Evolutionary conservation across 2,797 vertebrate species (phyloP), one percentile per base, ranked within the genome.

Genomic region (Malurus splendens): DNA sequence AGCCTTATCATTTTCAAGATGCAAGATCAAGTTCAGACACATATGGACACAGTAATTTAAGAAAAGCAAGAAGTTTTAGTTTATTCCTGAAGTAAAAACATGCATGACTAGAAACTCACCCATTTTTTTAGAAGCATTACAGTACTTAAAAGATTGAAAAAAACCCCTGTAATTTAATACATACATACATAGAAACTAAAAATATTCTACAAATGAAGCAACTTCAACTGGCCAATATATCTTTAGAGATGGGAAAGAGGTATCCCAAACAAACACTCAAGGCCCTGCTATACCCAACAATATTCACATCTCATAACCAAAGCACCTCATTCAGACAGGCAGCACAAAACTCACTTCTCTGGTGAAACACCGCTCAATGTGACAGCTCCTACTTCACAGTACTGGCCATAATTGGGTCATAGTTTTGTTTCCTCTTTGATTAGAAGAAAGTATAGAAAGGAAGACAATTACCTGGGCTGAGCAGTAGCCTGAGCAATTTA

Each of bases 1-100:
- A 81, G 72, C 12, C n/a, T 84, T 70, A 92, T 19, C 30, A 64
- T 84, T 91, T 67, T 74, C 79, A 72, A 94, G 86, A 73, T 23
- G 65, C 30, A 82, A 39, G 57, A 80, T 86, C 73, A 81, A 86
- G 73, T 75, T 86, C 2, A 12, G 65, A 67, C 77, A 74, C 30
- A 90, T 55, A 73, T 5, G n/a, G 27, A 57, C n/a, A 45, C 14
- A 85, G 32, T 33, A 71, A 80, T 36, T 80, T 30, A 81, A 72
- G 55, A 83, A 88, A 93, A 54, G 45, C 19, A 86, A 89, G 55
- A 81, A 42, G 10, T 42, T 74, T 50, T 25, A 50, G 9, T 64
- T 82, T 51, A 86, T 54, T 54, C 57, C 22, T 39, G 4, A 60
- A 73, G 20, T 45, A 75, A 92, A 91, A 73, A 12, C 22, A 42